Base-by-base conservation (phyloP, 2,797 vertebrate species). In the Ispidina picta region DNA sequence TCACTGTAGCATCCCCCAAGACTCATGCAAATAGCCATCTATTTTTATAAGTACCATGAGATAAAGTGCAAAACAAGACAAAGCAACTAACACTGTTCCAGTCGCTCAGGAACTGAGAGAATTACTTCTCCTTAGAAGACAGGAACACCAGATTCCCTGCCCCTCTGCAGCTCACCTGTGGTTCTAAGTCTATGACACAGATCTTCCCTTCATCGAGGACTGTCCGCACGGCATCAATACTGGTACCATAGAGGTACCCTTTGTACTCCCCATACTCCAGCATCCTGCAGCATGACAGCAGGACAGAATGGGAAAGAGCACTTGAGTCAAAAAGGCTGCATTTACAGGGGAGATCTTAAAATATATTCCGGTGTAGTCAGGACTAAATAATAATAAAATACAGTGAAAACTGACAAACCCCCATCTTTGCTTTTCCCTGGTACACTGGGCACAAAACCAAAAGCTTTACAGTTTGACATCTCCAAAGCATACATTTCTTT, bases 231-330 rank as follows among this genome's bases (percentile, higher is more conserved):
- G 98, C 97, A 43, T 99, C 98, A 17, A 98, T 85, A 80, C 98
- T 99, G 72, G 99, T 99, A 64, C 99, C 99, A 21, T 99, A 99
- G 44, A 98, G 90, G 73, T 98, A 97, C 39, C 98, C 98, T 95
- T 97, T 99, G 96, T 99, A 98, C 71, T 99, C 98, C 1, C 99
- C 99, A 12, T 98, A 98, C 92, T 99, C 99, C 81, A 99, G 95
- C 96, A 99, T 99, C 96, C 99, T 99, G 95, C 39, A 90, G 37
- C 37, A 39, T 39, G 37, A 49, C 15, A 72, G 64, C 0, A 3
- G 94, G 65, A 89, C 72, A 26, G 20, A 84, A 84, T 91, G 86
- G 31, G 18, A 84, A 76, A 77, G 29, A 77, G 12, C n/a, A 25
- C 58, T 89, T 83, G 17, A 92, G n/a, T 90, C 39, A 56, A 23